Evolutionary conservation across 2,888 invertebrate genomes (phyloP).

Genomic region (Uloborus plumipes): DNA sequence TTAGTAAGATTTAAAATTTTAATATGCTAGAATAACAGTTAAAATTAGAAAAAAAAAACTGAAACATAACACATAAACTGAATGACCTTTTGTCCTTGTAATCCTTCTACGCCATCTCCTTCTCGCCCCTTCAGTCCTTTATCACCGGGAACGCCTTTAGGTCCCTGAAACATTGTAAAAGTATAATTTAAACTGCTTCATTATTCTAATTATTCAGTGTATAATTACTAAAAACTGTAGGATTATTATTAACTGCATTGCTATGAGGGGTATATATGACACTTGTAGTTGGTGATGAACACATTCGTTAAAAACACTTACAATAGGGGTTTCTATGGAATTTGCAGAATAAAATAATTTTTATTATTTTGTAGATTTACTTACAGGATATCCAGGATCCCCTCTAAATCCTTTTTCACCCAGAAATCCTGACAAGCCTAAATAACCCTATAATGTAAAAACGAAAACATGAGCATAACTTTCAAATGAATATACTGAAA

Average conservation of each 20-base stretch:
- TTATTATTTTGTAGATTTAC: not conserved
- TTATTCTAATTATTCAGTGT: not conserved
- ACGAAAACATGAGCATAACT: not conserved
- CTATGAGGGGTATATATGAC: not conserved
- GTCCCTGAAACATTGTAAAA: slow-evolving; percentile 37
- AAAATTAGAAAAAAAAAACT: too few relatives aligned
- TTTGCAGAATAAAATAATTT: too few relatives aligned
- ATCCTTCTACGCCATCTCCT: slow-evolving; percentile 57
- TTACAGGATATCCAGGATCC: slow-evolving; percentile 67
- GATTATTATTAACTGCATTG: not conserved
- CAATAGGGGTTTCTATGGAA: too few relatives aligned
- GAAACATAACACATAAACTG: too few relatives aligned
- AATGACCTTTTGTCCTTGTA: slow-evolving; percentile 57
- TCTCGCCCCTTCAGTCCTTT: slow-evolving; percentile 72
- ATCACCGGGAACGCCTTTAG: slow-evolving; percentile 73
- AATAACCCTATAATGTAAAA: slow-evolving; percentile 42
- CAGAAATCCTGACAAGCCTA: slow-evolving; percentile 61
- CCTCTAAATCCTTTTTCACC: slow-evolving; percentile 81
- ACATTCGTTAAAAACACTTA: too few relatives aligned
- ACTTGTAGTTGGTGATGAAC: not conserved
- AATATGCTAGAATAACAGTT: not conserved
- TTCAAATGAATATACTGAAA: not conserved
- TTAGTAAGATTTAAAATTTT: not conserved
- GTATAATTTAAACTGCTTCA: not conserved
- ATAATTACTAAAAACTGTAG: not conserved